phyloP scores from a whole-genome alignment of 92 coral and sea anemone species.

The Umimayanthus chanpuru region DNA sequence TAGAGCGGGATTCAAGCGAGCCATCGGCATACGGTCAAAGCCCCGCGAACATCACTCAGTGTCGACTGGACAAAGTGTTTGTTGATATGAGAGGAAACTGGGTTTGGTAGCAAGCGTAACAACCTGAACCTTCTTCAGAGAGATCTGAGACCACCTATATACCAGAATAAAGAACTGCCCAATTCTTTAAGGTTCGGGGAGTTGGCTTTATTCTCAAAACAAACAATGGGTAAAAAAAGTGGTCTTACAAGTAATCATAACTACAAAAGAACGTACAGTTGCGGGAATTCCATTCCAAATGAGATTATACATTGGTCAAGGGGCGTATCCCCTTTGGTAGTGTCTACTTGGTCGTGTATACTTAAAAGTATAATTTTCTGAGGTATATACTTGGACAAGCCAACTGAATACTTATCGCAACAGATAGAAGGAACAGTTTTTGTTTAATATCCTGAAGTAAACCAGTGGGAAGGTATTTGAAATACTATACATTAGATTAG shows the following conservation, averaged over 20 bases:
- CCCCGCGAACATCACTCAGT: conserved; percentile 14
- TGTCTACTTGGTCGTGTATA: too few species aligned
- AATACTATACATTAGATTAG: neutral
- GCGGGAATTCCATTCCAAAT: too few species aligned
- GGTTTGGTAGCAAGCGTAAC: too few species aligned
- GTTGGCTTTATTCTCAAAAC: neutral
- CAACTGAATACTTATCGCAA: too few species aligned
- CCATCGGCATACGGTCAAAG: conserved; percentile 55
- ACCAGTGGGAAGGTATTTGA: neutral
- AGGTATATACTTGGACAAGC: neutral
- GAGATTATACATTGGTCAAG: too few species aligned
- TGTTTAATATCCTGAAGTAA: too few species aligned
- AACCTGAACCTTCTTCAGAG: neutral
- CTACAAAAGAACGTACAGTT: too few species aligned
- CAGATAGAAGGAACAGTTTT: neutral
- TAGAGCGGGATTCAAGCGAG: conserved; percentile 86
- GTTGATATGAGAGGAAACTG: neutral
- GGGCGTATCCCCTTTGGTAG: too few species aligned
- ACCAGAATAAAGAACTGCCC: neutral
- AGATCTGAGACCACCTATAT: neutral
- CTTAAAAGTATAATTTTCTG: too few species aligned
- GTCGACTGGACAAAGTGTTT: conserved; percentile 38
- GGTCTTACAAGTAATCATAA: too few species aligned
- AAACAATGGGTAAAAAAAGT: too few species aligned
- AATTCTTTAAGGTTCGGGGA: too few species aligned